Conservation (phyloP, 2,797 vertebrate species). For the Typhlichthys subterraneus region DNA sequence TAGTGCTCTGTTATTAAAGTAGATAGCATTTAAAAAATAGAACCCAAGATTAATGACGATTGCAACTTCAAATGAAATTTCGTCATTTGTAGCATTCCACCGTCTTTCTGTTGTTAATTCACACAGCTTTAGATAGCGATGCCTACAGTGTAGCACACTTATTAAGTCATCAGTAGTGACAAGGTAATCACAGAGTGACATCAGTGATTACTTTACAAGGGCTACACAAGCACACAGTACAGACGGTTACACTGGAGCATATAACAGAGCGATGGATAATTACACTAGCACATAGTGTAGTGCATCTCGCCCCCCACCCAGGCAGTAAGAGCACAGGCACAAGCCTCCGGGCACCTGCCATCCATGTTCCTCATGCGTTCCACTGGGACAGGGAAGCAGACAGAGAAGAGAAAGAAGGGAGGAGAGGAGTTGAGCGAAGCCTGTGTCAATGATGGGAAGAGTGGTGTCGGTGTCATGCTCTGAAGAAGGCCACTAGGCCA, state of each 20-base stretch:
- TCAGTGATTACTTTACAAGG: too few species aligned
- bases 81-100: too few species aligned
- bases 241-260: constrained; percentile 11
- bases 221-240: constrained; percentile 10
- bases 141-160: too few species aligned
- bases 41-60: too few species aligned
- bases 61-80: too few species aligned
- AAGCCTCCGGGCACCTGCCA: constrained; percentile 31
- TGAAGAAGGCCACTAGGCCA: too few species aligned
- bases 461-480: constrained; percentile 66
- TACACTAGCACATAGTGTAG: constrained; percentile 17
- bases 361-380: constrained; percentile 41
- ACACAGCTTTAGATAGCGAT: too few species aligned
- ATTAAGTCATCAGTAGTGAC: too few species aligned
- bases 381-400: constrained; percentile 18
- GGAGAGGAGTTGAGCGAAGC: constrained; percentile 52
- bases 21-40: too few species aligned
- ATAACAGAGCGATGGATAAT: constrained; percentile 18
- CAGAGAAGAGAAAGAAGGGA: constrained; percentile 30
- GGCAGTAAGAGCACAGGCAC: constrained; percentile 27
- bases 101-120: too few species aligned
- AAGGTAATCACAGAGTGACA: too few species aligned
- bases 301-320: constrained; percentile 25
- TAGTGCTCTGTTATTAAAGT: too few species aligned
- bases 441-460: constrained; percentile 44